These are phyloP conservation scores for Neotoma lepida DNA, from an alignment of 2,113 vertebrate genomes.

Conservation along the genomic window DNA sequence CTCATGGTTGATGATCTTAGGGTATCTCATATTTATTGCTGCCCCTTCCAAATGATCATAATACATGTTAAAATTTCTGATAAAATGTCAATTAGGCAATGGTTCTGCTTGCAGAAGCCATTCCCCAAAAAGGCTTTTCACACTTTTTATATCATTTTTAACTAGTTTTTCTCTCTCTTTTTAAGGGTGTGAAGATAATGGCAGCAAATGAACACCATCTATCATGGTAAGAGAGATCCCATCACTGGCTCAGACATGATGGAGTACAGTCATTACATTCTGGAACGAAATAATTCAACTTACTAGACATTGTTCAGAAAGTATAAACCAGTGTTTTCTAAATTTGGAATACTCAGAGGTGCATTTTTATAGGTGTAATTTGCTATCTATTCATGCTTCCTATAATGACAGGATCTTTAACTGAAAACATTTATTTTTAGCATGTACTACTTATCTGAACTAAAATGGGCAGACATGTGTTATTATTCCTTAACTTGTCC, in stretches of 20 bases:
- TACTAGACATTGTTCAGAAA: background rate
- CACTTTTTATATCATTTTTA: constrained; percentile 11
- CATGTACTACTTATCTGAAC: background rate
- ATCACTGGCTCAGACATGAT: background rate
- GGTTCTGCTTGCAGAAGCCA: background rate
- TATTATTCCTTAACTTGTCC: background rate
- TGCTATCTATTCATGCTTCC: background rate
- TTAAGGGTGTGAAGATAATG: background rate
- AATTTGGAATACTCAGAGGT: background rate
- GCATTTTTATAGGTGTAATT: background rate
- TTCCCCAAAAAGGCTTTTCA: background rate
- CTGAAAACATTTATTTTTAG: background rate
- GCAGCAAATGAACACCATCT: background rate
- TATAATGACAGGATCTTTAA: background rate
- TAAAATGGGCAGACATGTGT: background rate
- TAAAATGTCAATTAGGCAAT: background rate
- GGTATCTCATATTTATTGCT: background rate
- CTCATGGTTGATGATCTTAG: background rate
- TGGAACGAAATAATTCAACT: background rate
- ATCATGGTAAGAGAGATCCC: background rate
- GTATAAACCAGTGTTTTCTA: background rate
- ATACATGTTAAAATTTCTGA: background rate
- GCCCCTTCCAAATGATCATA: background rate
- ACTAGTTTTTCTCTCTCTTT: background rate
- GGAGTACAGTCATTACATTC: background rate